These are phyloP conservation scores for Belgica antarctica DNA, from an alignment of 2,888 invertebrate genomes.

Conservation along the genomic window DNA sequence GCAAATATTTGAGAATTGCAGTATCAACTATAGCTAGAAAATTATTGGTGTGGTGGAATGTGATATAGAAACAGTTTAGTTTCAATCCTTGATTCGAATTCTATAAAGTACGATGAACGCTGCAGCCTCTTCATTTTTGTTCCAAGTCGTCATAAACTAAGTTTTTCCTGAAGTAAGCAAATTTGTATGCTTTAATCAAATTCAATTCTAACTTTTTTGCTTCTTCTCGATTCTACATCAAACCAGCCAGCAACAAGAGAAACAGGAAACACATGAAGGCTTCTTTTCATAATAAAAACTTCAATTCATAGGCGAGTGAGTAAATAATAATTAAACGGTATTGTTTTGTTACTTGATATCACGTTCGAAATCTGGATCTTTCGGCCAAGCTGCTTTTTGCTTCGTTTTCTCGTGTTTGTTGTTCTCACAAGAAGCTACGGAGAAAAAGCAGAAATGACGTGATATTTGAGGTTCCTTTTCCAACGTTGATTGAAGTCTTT, in stretches of 20 bases:
- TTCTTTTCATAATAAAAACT: neutral
- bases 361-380: conserved; percentile 21
- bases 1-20: too few species aligned
- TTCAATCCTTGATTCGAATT: too few species aligned
- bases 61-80: too few species aligned
- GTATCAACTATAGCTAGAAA: too few species aligned
- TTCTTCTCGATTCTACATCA: neutral
- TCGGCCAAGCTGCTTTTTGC: neutral
- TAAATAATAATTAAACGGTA: conserved; percentile 41
- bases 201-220: neutral
- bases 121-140: too few species aligned
- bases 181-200: neutral
- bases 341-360: conserved; percentile 42
- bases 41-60: too few species aligned
- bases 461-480: conserved; percentile 40
- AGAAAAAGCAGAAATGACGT: neutral
- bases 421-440: conserved; percentile 18
- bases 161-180: too few species aligned
- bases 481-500: conserved; percentile 40
- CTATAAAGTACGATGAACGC: too few species aligned
- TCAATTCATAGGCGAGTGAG: neutral
- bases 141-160: too few species aligned
- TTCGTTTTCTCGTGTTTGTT: neutral
- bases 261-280: conserved; percentile 31
- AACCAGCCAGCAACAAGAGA: neutral